Conservation (phyloP, 1,140 invertebrate genomes). For the Maniola jurtina region DNA sequence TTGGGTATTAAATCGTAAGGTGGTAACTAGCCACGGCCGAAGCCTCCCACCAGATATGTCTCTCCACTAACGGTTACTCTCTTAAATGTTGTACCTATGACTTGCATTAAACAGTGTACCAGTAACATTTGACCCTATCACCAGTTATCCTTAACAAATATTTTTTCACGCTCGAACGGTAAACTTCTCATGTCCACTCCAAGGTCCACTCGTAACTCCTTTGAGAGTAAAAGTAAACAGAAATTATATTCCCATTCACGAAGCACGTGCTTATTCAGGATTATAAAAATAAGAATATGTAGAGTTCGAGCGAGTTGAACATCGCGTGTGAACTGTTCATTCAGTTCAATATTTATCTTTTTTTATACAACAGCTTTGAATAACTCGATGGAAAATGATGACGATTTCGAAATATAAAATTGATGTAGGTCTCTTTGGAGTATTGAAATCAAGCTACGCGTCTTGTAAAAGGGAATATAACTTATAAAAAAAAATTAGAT, state of each 20-base stretch:
- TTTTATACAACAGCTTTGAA: constrained; percentile 1
- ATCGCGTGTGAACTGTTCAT: constrained; percentile 23
- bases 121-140: constrained; percentile 38
- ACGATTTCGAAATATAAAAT: neutral
- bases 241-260: constrained; percentile 69
- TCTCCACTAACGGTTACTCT: no score
- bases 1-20: no score
- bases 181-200: constrained; percentile 56
- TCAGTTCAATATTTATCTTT: constrained; percentile 4
- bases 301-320: neutral
- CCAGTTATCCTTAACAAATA: constrained; percentile 54
- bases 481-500: no score
- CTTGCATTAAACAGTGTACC: constrained; percentile 35
- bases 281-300: constrained; percentile 35
- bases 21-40: no score
- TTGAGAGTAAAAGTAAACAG: constrained; percentile 67
- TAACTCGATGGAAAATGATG: neutral
- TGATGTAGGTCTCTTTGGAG: no score
- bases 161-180: constrained; percentile 58
- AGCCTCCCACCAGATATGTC: no score
- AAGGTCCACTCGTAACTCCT: constrained; percentile 53
- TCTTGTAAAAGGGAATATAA: no score
- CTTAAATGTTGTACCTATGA: no score
- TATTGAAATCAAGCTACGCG: no score
- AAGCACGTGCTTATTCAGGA: constrained; percentile 51